These are phyloP conservation scores for Seriola quinqueradiata DNA, from an alignment of 2,113 vertebrate genomes.

Conservation along the genomic window DNA sequence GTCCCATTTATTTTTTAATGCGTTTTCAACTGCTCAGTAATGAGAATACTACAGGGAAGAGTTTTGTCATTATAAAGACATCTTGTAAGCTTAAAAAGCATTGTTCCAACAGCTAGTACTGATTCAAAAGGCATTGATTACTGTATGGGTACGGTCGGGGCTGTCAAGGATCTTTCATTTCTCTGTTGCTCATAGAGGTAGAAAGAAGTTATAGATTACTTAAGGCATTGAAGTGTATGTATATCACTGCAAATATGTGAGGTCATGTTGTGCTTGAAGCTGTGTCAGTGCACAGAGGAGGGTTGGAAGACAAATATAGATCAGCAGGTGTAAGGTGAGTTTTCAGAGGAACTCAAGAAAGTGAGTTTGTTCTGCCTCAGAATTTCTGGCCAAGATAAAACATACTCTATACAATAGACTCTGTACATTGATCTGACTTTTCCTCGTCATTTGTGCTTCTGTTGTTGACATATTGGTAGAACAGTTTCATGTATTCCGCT, in stretches of 20 bases:
- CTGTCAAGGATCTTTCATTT: background rate
- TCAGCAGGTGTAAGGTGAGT: conserved; percentile 2
- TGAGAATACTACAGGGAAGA: conserved; percentile 18
- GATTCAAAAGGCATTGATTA: conserved; percentile 24
- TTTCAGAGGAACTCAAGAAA: conserved; percentile 2
- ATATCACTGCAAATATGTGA: conserved; percentile 10
- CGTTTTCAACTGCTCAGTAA: conserved; percentile 16
- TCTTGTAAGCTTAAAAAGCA: background rate
- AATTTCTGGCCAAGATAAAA: conserved; percentile 4
- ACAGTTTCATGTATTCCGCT: conserved; percentile 21
- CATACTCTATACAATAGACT: background rate
- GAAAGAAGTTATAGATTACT: conserved; percentile 7
- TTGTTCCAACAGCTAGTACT: conserved; percentile 18
- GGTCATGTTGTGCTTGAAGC: conserved; percentile 21
- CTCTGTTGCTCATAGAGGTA: conserved; percentile 3
- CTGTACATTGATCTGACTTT: conserved; percentile 17
- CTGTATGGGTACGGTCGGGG: background rate
- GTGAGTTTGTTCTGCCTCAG: background rate
- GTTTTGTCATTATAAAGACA: conserved; percentile 2
- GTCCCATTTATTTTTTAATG: conserved; percentile 10
- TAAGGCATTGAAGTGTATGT: conserved; percentile 1
- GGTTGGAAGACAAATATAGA: conserved; percentile 1
- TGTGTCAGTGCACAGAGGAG: background rate
- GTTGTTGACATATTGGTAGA: conserved; percentile 12
- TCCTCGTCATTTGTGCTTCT: conserved; percentile 2